Base-by-base conservation (phyloP, 2,797 vertebrate genomes). In the Astyanax mexicanus region DNA sequence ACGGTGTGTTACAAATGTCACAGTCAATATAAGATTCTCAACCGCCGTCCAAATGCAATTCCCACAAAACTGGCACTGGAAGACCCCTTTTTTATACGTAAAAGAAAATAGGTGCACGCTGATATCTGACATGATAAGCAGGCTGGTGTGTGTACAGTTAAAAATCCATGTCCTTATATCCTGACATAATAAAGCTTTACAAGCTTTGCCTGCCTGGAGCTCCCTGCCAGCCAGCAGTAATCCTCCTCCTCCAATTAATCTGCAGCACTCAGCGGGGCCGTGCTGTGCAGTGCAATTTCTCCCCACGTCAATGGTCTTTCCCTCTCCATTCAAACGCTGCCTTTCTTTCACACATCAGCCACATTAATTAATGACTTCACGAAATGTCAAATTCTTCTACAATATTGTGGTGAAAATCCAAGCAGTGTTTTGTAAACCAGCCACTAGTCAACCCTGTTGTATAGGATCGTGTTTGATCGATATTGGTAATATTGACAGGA, bases 171-270 rank as follows among this genome's bases (percentile, higher is more conserved):
- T 58, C 65, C 45, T 70, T 76, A 45, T 61, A 74, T 80, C 45
- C 77, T 17, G 58, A 40, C 42, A 60, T 44, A 65, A 67, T 74
- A 68, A 79, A 68, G 61, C 71, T 44, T 69, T 61, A 55, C 10
- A 57, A 58, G 55, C 45, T 61, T 38, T 74, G 54, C 47, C 37
- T 44, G 69, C 74, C 79, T 62, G 69, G 38, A 72, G 44, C 78
- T 40, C 52, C 25, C 61, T 72, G 44, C 37, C 58, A 57, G 51
- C 44, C 57, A 60, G 69, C 67, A 64, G 74, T 77, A 80, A 77
- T 77, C 74, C 72, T 69, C 62, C 23, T 65, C 21, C 25, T 67
- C 61, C 62, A 77, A 64, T 73, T 77, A 76, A 57, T 74, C 38
- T 10, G n/a, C 42, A 40, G 54, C 27, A 25, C 62, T 75, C 57